Conservation (phyloP, 2,797 vertebrate genomes). For the Borostomias antarcticus region DNA sequence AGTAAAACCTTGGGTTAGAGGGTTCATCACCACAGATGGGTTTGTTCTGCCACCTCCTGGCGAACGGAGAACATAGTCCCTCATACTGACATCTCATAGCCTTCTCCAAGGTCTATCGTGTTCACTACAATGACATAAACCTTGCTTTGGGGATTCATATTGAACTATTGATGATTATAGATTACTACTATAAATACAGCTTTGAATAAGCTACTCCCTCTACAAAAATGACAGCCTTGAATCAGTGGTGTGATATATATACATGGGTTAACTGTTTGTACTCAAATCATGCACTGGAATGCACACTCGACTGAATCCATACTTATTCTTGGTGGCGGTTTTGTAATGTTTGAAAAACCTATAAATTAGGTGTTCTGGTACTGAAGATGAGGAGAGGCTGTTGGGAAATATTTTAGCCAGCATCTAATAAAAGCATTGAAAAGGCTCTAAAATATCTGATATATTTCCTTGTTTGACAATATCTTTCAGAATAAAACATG, state of each 20-base stretch:
- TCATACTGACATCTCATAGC: neutral
- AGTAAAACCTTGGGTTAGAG: neutral
- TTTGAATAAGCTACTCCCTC: too few species aligned
- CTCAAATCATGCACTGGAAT: too few species aligned
- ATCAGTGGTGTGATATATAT: too few species aligned
- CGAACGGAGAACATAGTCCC: neutral
- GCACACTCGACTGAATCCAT: too few species aligned
- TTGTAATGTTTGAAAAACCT: neutral
- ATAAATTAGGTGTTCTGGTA: neutral
- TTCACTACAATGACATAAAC: too few species aligned
- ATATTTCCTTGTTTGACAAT: too few species aligned
- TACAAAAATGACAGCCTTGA: too few species aligned
- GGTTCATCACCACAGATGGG: neutral
- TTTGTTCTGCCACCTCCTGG: conserved; percentile 10
- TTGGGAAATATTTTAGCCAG: neutral
- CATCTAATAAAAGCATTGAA: neutral
- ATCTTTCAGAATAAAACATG: too few species aligned
- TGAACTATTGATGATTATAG: neutral
- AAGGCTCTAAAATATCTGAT: too few species aligned
- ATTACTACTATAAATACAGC: conserved; percentile 1
- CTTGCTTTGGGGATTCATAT: too few species aligned
- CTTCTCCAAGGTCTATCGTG: neutral
- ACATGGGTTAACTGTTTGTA: too few species aligned
- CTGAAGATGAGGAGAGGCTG: neutral
- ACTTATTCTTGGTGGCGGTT: too few species aligned